Base-by-base conservation (phyloP, 1,140 invertebrate genomes). In the Calycopis cecrops region DNA sequence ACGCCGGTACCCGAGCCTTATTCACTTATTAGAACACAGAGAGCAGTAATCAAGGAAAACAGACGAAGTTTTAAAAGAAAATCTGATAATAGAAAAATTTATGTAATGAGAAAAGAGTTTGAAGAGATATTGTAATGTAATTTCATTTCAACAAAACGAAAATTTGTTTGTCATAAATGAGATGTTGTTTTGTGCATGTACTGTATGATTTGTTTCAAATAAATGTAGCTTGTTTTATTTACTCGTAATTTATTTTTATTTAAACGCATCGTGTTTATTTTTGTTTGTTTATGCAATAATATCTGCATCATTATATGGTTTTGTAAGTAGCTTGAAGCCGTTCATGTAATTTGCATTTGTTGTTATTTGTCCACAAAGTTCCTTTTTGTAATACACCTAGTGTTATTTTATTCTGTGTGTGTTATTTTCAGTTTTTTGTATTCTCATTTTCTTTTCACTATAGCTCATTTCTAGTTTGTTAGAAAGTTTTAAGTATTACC, bases 101-200 rank as follows among this genome's bases (percentile, higher is more conserved):
- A 73, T 16, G 67, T 67, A 42, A 82, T 87, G 77, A 78, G 57
- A 35, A 85, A 84, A 55, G 84, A 87, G 17, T 58, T 87, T 34
- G 84, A 87, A 65, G 82, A 85, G 66, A 65, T 78, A 35, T 33
- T 53, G 28, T 53, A 53, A 11, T 42, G 38, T 10, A 28, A 3
- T 28, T 28, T 28, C 21, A 28, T 28, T 28, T 28, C 6, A 6
- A 28, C 21, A 6, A 28, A 28, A 28, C 21, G 6, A 3, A 28
- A 28, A 28, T 34, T 49, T 11, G 12, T n/a, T 33, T 49, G 1
- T 9, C 14, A n/a, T 2, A 49, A 49, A 35, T 35, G 28, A 35
- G 33, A 49, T 34, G 28, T 33, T 33, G 38, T 35, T 37, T 38
- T 17, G 33, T 33, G 18, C 35, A 34, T 40, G 9, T 52, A 48